Evolutionary conservation across 2,113 vertebrate genomes (phyloP), one percentile per base, ranked within the genome.

Genomic region (Catharus bicknelli): DNA sequence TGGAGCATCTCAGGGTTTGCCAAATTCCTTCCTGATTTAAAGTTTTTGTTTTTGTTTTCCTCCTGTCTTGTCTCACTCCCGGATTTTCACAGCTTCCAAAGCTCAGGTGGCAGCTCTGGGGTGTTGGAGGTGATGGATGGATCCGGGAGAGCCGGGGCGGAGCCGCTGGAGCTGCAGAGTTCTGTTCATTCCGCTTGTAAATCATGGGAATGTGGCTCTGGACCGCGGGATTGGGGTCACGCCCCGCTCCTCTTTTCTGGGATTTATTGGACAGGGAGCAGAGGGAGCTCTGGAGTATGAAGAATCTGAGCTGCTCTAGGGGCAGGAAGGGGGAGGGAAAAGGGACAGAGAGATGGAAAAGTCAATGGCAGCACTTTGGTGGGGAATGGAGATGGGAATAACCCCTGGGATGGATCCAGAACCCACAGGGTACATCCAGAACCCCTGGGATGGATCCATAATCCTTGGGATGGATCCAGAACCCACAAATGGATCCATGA

Each of bases 21-120:
- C 5, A 0, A 51, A 67, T 32, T 53, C 53, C 7, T 36, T 21
- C 42, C 30, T 5, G 13, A 17, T 66, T 94, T 95, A 14, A 23
- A 16, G 14, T 0, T 0, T 70, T 70, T 55, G 23, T 0, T 2
- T 15, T 18, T 0, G 0, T 15, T 58, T 17, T 11, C 0, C 4
- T 1, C 5, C 9, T 3, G 1, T 27, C 15, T 54, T 26, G 9
- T 18, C 42, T 54, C 4, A 0, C 22, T 74, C 26, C 4, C 0
- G 0, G 66, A 43, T 3, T 51, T 68, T 10, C 4, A 8, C 23
- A 7, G 25, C 23, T 68, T 45, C 42, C 22, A 5, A 20, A 29
- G 2, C 26, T 74, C 47, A 10, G 0, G 43, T 2, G 3, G 1
- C 53, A 13, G 38, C n/a, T 84, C 18, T 6, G 2, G 13, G 0